Conservation (phyloP, 2,888 invertebrate species). For the Leptothorax acervorum region DNA sequence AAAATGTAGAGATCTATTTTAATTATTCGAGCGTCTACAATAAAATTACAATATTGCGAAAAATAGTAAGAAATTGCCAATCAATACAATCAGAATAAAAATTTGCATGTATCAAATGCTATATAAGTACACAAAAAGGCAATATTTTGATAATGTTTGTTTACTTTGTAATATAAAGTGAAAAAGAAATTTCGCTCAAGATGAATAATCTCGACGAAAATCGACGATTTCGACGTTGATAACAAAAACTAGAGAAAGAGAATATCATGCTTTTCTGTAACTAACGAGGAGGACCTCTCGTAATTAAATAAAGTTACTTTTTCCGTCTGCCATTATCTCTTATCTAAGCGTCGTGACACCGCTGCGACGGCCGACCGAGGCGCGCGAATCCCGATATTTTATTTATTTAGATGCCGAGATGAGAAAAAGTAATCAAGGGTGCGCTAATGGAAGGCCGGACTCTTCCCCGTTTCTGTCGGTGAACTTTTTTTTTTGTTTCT, state of each 20-base stretch:
- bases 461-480: slow-evolving; percentile 75
- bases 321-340: slow-evolving; percentile 82
- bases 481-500: slow-evolving; percentile 77
- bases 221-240: slow-evolving; percentile 57
- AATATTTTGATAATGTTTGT: not conserved
- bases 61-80: not conserved
- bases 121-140: not conserved
- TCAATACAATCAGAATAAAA: not conserved
- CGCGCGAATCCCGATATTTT: slow-evolving; percentile 83
- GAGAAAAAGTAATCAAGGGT: slow-evolving; percentile 85
- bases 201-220: slow-evolving; percentile 8
- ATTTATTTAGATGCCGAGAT: slow-evolving; percentile 85
- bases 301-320: slow-evolving; percentile 84
- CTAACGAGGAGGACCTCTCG: slow-evolving; percentile 67
- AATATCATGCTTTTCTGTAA: slow-evolving; percentile 43
- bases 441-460: slow-evolving; percentile 82
- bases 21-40: not conserved
- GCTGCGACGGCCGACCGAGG: slow-evolving; percentile 73
- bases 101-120: not conserved
- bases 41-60: not conserved
- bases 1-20: not conserved
- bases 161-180: not conserved
- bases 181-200: not conserved
- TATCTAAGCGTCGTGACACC: slow-evolving; percentile 81
- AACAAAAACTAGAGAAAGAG: slow-evolving; percentile 51